Evolutionary conservation across 2,113 vertebrate genomes (phyloP), one percentile per base, ranked within the genome.

Genomic region (Crocuta crocuta): DNA sequence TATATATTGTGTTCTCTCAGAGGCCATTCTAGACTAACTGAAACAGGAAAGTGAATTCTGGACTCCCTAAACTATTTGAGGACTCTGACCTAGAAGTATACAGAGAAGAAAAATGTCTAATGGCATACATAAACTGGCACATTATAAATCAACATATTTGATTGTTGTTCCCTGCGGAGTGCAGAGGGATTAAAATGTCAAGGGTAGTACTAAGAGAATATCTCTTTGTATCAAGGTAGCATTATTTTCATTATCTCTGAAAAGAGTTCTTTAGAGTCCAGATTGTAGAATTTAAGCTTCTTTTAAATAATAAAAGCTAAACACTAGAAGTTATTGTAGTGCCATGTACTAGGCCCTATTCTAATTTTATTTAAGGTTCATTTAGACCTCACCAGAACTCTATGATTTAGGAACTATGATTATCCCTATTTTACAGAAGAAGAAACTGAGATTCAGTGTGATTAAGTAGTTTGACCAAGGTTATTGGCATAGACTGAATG

Each of bases 261-360:
- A 70, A 84, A 83, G 21, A 93, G 26, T 19, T 84, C 58, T 95
- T 68, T 58, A 88, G 31, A 50, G 48, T 61, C 10, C 61, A 70
- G 2, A 68, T 39, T 48, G 24, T 61, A 89, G 35, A 50, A 35
- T 78, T 35, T 39, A 70, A 45, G 83, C 50, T 89, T 63, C 10
- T 84, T 93, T 88, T 89, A 89, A 89, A 89, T 88, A 82, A 89
- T 76, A 74, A 74, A 89, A 66, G 8, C 53, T 74, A 81, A 89
- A 4, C 55, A 70, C 0, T 89, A 82, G 68, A 4, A 78, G 78
- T 68, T 88, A 66, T 31, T 55, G 21, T 82, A 45, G 66, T 76
- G 35, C 28, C 45, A 48, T 35, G 23, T 76, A 68, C 17, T 10
- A 83, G 23, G 31, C 35, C 83, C 5, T 76, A 39, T 68, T 76